These are phyloP conservation scores for Anableps anableps DNA, from an alignment of 2,797 vertebrate species.

Conservation along the genomic window DNA sequence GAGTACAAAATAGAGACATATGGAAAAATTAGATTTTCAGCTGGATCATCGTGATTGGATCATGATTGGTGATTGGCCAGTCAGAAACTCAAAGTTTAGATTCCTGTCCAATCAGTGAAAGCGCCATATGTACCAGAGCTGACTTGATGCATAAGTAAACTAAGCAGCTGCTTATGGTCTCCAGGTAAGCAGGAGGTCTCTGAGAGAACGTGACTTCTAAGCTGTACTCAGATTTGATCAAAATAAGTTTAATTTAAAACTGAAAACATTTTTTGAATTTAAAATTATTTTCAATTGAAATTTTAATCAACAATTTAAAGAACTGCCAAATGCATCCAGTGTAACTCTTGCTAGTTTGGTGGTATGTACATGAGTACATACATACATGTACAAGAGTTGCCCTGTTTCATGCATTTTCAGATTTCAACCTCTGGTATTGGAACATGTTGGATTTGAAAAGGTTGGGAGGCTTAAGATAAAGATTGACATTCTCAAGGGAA, in stretches of 20 bases:
- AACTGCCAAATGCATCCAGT: not conserved
- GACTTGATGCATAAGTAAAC: not conserved
- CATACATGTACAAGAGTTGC: not conserved
- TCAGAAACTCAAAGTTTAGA: not conserved
- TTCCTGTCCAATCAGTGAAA: not conserved
- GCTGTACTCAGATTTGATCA: not conserved
- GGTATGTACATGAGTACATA: too few relatives aligned
- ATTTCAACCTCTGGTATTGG: not conserved
- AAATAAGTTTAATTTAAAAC: not conserved
- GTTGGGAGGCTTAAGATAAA: not conserved
- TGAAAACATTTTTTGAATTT: not conserved
- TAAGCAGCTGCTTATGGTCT: not conserved
- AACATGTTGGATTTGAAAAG: not conserved
- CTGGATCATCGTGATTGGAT: not conserved
- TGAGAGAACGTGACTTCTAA: not conserved
- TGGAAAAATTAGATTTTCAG: not conserved
- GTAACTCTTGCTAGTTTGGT: not conserved
- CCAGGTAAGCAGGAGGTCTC: not conserved
- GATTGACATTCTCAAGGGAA: not conserved
- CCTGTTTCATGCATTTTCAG: not conserved
- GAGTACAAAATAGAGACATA: not conserved
- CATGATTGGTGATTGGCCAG: not conserved
- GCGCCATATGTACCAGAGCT: not conserved
- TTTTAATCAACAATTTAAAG: not conserved
- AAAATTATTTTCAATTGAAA: not conserved